Evolutionary conservation across 2,888 invertebrate genomes (phyloP).

Genomic region (Tenthredo livida): DNA sequence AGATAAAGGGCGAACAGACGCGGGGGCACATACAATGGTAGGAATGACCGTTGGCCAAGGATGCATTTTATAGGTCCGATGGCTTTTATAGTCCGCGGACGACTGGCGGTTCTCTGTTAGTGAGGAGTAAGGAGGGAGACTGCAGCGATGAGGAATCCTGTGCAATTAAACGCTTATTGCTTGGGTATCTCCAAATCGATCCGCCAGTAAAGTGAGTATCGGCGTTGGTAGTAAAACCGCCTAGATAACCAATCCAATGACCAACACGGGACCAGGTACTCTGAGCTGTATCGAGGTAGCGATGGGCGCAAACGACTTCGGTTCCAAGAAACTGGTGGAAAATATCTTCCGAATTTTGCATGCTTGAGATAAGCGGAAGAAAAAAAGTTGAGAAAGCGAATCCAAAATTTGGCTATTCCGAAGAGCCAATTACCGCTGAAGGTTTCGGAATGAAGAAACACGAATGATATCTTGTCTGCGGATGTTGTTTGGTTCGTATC

Average conservation of each 20-base stretch:
- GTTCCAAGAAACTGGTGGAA: constrained; percentile 23
- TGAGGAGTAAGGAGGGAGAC: constrained; percentile 64
- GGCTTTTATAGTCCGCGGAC: constrained; percentile 76
- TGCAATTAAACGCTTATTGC: constrained; percentile 78
- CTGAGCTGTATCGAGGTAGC: constrained; percentile 53
- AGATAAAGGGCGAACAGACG: not conserved
- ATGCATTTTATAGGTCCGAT: constrained; percentile 78
- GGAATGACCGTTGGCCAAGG: constrained; percentile 75
- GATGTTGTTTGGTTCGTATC: constrained; percentile 16
- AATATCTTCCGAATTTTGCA: not conserved
- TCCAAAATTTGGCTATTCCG: not conserved
- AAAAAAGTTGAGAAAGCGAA: not conserved
- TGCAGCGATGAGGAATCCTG: constrained; percentile 76
- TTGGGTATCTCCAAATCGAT: constrained; percentile 78
- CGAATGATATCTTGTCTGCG: not conserved
- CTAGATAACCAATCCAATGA: constrained; percentile 71
- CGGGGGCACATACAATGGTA: constrained; percentile 71
- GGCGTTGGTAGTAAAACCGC: constrained; percentile 75
- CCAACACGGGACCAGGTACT: constrained; percentile 50
- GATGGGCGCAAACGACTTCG: constrained; percentile 51
- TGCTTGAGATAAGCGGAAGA: too few relatives aligned
- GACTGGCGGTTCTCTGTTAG: constrained; percentile 67
- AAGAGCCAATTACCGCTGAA: not conserved
- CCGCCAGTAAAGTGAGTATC: constrained; percentile 76
- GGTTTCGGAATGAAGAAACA: not conserved